Conservation (phyloP, 2,888 invertebrate species). For the Mythimna loreyi region DNA sequence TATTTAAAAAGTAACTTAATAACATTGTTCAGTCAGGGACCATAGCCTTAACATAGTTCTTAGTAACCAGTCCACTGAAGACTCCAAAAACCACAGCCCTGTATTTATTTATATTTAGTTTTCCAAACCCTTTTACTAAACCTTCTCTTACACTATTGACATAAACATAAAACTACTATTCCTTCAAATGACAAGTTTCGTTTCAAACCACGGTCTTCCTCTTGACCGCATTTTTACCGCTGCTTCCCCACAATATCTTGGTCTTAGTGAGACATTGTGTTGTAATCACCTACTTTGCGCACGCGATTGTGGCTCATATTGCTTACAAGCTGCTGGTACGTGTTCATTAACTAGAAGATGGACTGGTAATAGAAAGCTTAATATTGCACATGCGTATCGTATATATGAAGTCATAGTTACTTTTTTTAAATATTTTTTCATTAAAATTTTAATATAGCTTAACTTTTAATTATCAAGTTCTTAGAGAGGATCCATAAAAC, state of each 20-base stretch:
- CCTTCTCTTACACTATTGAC: not conserved
- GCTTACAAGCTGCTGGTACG: not conserved
- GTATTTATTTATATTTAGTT: too few species aligned
- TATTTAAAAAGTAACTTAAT: too few species aligned
- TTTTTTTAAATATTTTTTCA: not conserved
- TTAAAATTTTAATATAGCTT: too few species aligned
- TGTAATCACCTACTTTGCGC: slow-evolving; percentile 25
- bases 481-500: not conserved
- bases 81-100: too few species aligned
- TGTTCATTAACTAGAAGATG: slow-evolving; percentile 4
- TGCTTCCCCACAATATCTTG: slow-evolving; percentile 14
- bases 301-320: not conserved
- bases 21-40: too few species aligned
- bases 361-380: too few species aligned
- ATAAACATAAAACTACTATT: not conserved
- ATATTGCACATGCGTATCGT: not conserved
- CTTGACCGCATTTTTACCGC: slow-evolving; percentile 42
- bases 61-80: too few species aligned
- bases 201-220: slow-evolving; percentile 2
- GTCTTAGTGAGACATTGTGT: slow-evolving; percentile 19
- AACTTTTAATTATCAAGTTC: too few species aligned
- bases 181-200: slow-evolving; percentile 11
- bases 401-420: not conserved
- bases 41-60: too few species aligned
- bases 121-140: not conserved